Evolutionary conservation across 1,140 invertebrate species (phyloP).

Genomic region (Papilio glaucus): DNA sequence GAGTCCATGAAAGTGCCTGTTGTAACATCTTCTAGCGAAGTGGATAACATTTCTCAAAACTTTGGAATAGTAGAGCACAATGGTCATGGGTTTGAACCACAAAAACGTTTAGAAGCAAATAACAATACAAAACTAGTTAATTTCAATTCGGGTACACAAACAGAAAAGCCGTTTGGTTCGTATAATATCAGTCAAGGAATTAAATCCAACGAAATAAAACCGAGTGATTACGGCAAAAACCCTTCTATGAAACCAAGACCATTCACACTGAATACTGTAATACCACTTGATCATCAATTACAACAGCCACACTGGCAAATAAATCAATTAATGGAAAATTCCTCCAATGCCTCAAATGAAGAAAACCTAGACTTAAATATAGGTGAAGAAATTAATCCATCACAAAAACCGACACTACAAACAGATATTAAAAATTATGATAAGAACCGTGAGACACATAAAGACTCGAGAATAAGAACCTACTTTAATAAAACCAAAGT

Average conservation of each 20-base stretch:
- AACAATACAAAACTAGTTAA: conserved; percentile 50
- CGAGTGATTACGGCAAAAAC: conserved; percentile 57
- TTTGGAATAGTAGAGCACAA: conserved; percentile 49
- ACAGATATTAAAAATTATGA: conserved; percentile 20
- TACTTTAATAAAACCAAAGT: conserved; percentile 54
- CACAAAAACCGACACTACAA: conserved; percentile 31
- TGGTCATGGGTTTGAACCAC: conserved; percentile 50
- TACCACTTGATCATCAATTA: conserved; percentile 72
- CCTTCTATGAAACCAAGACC: conserved; percentile 73
- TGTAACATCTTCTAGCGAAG: conserved; percentile 61
- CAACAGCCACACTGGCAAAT: conserved; percentile 81
- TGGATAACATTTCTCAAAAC: conserved; percentile 47
- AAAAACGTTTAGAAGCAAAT: conserved; percentile 27
- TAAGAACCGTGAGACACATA: conserved; percentile 39
- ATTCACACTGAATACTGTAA: conserved; percentile 68
- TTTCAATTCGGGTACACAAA: conserved; percentile 75
- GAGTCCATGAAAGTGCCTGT: conserved; percentile 79
- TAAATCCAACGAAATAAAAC: conserved; percentile 68
- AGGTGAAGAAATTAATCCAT: conserved; percentile 68
- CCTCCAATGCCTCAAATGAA: conserved; percentile 72
- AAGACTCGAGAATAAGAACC: conserved; percentile 42
- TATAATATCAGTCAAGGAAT: conserved; percentile 55
- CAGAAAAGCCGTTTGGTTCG: conserved; percentile 78
- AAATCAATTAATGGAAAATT: conserved; percentile 75
- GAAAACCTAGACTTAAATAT: conserved; percentile 75